phyloP scores from a whole-genome alignment of 2,113 vertebrate species.

The Dolichallabes microphthalmus region DNA sequence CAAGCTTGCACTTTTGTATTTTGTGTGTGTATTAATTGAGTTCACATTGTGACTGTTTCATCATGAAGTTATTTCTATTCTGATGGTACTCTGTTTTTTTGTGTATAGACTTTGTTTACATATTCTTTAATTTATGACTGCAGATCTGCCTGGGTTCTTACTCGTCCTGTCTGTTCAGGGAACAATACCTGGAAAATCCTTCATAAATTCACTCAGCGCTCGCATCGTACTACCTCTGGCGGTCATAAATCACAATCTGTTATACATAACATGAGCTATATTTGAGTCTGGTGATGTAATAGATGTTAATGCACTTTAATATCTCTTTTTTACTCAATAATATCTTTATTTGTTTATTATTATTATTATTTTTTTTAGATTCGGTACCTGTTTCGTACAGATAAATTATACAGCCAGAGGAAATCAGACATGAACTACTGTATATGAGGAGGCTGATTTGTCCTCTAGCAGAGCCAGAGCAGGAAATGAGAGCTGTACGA shows the following conservation, averaged over 20 bases:
- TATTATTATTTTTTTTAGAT: background rate
- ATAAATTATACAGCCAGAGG: background rate
- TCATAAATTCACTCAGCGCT: background rate
- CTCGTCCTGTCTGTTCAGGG: background rate
- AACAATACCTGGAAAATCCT: slow-evolving; percentile 28
- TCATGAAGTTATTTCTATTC: background rate
- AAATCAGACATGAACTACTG: background rate
- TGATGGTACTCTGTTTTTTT: background rate
- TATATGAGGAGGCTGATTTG: slow-evolving; percentile 5
- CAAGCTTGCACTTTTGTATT: too few relatives aligned
- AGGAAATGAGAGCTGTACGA: slow-evolving; percentile 9
- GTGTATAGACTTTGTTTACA: background rate
- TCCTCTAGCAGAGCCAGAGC: background rate
- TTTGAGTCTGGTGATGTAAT: background rate
- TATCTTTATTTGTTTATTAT: too few relatives aligned
- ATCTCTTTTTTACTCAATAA: background rate
- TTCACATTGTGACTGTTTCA: background rate
- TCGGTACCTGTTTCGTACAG: background rate
- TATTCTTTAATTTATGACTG: background rate
- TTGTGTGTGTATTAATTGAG: too few relatives aligned
- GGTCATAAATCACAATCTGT: slow-evolving; percentile 15
- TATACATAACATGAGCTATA: background rate
- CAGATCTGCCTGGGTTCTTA: background rate
- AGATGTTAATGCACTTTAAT: background rate
- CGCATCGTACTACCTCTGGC: background rate